phyloP scores from a whole-genome alignment of 1,140 invertebrate species.

The Hydropsyche tenuis region DNA sequence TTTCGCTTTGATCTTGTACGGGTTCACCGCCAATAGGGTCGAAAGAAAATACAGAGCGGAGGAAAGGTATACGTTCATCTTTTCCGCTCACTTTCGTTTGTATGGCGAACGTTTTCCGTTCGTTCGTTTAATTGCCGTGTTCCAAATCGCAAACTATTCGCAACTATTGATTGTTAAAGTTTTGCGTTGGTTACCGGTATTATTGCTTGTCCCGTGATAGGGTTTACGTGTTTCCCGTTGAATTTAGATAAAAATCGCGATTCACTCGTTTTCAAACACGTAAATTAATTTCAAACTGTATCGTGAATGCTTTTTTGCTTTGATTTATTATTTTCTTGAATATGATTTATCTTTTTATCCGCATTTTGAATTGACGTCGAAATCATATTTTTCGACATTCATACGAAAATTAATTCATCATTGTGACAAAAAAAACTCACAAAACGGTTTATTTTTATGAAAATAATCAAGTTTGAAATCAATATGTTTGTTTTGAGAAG shows the following conservation, averaged over 20 bases:
- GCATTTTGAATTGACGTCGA: too few relatives aligned
- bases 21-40: background rate
- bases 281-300: too few relatives aligned
- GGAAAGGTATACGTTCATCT: background rate
- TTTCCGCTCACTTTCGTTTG: background rate
- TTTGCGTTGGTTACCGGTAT: conserved; percentile 10
- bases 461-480: too few relatives aligned
- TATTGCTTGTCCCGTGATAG: background rate
- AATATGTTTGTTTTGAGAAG: too few relatives aligned
- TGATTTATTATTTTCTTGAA: too few relatives aligned
- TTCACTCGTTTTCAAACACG: background rate
- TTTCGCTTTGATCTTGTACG: conserved; percentile 18
- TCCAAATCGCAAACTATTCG: background rate
- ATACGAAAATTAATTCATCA: too few relatives aligned
- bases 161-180: conserved; percentile 9
- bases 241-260: conserved; percentile 3
- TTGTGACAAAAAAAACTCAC: too few relatives aligned
- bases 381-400: background rate
- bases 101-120: background rate
- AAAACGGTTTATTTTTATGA: too few relatives aligned
- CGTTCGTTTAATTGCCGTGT: background rate
- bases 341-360: too few relatives aligned
- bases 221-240: background rate
- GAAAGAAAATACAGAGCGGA: background rate
- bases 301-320: too few relatives aligned